Conservation (phyloP, 1,140 invertebrate species). For the Drosophila hydei region DNA sequence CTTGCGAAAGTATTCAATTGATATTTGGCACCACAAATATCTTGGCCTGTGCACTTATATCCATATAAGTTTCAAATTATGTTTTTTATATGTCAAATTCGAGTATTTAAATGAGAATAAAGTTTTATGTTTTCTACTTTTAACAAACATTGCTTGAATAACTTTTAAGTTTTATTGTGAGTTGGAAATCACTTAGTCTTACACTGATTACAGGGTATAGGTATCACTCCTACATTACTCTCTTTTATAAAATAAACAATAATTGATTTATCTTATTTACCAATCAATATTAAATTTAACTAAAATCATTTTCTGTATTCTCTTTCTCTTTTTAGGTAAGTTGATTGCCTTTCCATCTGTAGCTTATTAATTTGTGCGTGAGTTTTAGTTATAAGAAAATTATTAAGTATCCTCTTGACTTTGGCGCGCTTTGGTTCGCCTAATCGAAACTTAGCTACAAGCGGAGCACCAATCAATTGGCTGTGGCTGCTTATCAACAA, state of each 20-base stretch:
- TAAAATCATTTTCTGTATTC: conserved; percentile 3
- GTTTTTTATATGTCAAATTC: background rate
- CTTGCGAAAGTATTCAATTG: background rate
- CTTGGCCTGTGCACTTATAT: background rate
- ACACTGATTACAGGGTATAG: too few relatives aligned
- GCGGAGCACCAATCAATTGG: conserved; percentile 44
- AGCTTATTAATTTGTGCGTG: conserved; percentile 45
- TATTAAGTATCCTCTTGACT: conserved; percentile 6
- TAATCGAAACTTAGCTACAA: conserved; percentile 11
- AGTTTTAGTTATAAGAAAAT: conserved; percentile 56
- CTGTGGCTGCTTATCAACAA: conserved; percentile 17
- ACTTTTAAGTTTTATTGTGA: too few relatives aligned
- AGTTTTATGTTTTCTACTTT: background rate
- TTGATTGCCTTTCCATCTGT: conserved; percentile 17
- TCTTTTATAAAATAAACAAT: too few relatives aligned
- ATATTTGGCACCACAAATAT: background rate
- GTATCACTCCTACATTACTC: too few relatives aligned
- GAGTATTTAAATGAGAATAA: background rate
- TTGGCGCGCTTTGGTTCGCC: conserved; percentile 8
- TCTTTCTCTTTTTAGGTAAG: conserved; percentile 67
- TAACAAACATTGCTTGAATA: too few relatives aligned
- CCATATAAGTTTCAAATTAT: background rate
- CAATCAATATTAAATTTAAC: conserved; percentile 4
- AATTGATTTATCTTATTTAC: too few relatives aligned
- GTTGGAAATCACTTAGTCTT: too few relatives aligned